A percentile compares a stretch with the other conserved stretches of the same genome.
Conservation (phyloP, 2,888 invertebrate species). For the Rapana venosa region DNA sequence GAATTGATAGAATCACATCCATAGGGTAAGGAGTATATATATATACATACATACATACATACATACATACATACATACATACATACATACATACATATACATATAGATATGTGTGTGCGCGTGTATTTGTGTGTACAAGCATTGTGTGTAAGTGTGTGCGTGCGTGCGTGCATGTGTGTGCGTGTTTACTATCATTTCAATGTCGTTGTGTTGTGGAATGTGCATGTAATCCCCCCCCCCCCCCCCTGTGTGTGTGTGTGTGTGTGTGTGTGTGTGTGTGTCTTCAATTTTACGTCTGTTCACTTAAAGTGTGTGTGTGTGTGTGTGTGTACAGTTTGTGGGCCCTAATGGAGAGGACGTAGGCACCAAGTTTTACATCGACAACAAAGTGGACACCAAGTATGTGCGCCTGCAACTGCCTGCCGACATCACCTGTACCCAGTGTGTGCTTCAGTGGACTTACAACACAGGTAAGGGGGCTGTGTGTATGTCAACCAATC, state of each 20-base stretch:
- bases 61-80: too few relatives aligned
- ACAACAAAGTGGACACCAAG: not conserved
- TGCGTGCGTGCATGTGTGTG: not conserved
- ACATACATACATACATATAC: too few relatives aligned
- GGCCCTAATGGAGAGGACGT: not conserved
- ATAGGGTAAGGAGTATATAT: too few relatives aligned
- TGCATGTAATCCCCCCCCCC: not conserved
- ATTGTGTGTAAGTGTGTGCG: not conserved
- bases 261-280: conserved; percentile 1
- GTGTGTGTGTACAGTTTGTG: not conserved
- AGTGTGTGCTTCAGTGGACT: conserved; percentile 69
- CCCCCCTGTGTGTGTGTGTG: not conserved
- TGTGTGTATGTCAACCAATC: not conserved
- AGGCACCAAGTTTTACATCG: conserved; percentile 30
- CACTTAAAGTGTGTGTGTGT: not conserved
- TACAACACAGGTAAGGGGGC: conserved; percentile 42
- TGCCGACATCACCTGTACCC: conserved; percentile 57
- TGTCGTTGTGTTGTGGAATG: too few relatives aligned
- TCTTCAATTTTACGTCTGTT: too few relatives aligned
- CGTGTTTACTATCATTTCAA: not conserved
- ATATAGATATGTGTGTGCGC: not conserved
- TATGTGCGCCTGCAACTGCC: conserved; percentile 60
- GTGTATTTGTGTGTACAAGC: too few relatives aligned
- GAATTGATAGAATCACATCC: too few relatives aligned
- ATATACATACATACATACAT: too few relatives aligned